Evolutionary conservation across 2,888 invertebrate genomes (phyloP).

Genomic region (Smittia aterrima): DNA sequence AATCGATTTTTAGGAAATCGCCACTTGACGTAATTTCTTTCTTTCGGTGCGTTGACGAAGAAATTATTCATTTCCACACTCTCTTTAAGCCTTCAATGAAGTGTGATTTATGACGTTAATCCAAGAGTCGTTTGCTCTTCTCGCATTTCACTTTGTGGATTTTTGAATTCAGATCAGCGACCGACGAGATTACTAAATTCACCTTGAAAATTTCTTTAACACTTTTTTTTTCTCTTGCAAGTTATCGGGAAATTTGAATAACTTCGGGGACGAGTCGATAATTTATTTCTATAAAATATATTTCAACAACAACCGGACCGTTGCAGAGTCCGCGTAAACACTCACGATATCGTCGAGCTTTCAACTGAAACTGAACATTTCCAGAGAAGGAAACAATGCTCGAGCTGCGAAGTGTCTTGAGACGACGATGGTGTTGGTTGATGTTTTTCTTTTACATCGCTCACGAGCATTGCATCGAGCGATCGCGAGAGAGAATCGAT

Average conservation of each 20-base stretch:
- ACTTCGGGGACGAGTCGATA: slow-evolving; percentile 6
- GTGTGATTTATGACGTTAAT: neutral
- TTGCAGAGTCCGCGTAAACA: neutral
- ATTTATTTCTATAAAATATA: neutral
- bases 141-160: neutral
- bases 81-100: neutral
- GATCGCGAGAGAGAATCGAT: neutral
- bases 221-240: slow-evolving; percentile 23
- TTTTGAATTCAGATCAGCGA: neutral
- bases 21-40: neutral
- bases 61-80: neutral
- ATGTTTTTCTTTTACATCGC: neutral
- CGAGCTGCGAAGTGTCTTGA: neutral
- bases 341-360: slow-evolving; percentile 32
- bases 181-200: no score
- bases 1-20: neutral
- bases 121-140: neutral
- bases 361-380: slow-evolving; percentile 14
- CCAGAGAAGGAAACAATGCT: neutral
- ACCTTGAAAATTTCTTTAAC: slow-evolving; percentile 27
- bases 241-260: slow-evolving; percentile 15
- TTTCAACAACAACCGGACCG: neutral
- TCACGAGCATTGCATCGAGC: neutral
- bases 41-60: neutral
- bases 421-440: slow-evolving; percentile 2